Evolutionary conservation across 1,140 invertebrate species (phyloP).

Genomic region (Dufourea novaeangliae): DNA sequence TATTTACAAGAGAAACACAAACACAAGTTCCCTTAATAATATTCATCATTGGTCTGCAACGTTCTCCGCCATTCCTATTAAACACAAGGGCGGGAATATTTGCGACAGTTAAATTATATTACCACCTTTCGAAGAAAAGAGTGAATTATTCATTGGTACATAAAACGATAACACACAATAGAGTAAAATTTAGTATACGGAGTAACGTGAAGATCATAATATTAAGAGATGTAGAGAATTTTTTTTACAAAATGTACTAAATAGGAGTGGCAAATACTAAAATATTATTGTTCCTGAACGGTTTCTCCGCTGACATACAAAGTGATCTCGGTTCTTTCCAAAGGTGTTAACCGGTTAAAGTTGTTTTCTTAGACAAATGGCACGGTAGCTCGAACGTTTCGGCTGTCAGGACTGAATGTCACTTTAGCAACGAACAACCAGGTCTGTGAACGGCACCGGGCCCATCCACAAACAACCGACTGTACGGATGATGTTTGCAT

Average conservation of each 20-base stretch:
- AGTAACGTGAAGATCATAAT: no score
- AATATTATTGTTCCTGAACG: conserved; percentile 19
- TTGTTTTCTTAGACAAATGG: conserved; percentile 60
- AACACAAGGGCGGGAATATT: no score
- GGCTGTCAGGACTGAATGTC: conserved; percentile 56
- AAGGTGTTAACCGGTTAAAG: conserved; percentile 62
- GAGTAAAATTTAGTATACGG: no score
- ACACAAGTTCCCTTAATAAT: no score
- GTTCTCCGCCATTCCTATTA: no score
- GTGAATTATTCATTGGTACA: no score
- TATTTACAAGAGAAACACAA: no score
- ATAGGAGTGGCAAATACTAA: conserved; percentile 18
- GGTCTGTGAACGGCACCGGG: conserved; percentile 43
- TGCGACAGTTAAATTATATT: no score
- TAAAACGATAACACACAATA: no score
- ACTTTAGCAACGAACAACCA: conserved; percentile 54
- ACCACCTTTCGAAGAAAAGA: no score
- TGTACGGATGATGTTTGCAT: conserved; percentile 50
- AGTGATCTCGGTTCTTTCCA: conserved; percentile 34
- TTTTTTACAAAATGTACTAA: not conserved
- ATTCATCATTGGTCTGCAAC: no score
- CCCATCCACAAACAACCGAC: conserved; percentile 54
- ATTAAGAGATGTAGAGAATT: no score
- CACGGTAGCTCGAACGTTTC: conserved; percentile 57
- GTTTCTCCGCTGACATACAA: conserved; percentile 16